Conservation (phyloP, 2,888 invertebrate species). For the Mongoloraphidia duomilia region DNA sequence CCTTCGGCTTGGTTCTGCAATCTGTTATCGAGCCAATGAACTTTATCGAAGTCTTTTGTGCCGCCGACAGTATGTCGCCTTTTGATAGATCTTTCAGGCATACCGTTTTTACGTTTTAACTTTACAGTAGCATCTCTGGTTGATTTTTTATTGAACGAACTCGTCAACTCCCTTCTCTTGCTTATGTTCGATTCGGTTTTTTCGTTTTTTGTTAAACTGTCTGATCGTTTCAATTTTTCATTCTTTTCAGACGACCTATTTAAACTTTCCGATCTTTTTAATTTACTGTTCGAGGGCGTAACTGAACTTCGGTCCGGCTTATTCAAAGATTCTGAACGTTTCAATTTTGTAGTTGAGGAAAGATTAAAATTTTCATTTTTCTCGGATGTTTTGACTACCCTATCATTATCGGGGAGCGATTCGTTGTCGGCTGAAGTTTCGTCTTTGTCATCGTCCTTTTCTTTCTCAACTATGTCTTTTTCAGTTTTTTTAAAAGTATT, state of each 20-base stretch:
- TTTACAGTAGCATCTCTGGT: slow-evolving; percentile 39
- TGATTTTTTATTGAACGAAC: slow-evolving; percentile 27
- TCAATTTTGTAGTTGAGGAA: slow-evolving; percentile 32
- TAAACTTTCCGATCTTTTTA: slow-evolving; percentile 46
- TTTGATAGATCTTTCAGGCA: slow-evolving; percentile 72
- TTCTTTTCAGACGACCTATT: slow-evolving; percentile 32
- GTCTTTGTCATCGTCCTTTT: slow-evolving; percentile 29
- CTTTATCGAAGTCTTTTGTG: slow-evolving; percentile 69
- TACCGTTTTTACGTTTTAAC: slow-evolving; percentile 60
- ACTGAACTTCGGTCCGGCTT: slow-evolving; percentile 36
- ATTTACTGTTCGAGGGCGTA: slow-evolving; percentile 30
- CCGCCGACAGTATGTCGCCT: slow-evolving; percentile 86
- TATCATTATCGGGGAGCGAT: slow-evolving; percentile 26
- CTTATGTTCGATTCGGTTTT: slow-evolving; percentile 68
- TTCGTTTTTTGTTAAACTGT: slow-evolving; percentile 53
- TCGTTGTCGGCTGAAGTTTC: slow-evolving; percentile 15
- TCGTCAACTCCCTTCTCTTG: slow-evolving; percentile 45
- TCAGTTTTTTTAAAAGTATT: slow-evolving; percentile 24
- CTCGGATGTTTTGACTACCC: slow-evolving; percentile 18
- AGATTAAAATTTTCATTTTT: slow-evolving; percentile 18
- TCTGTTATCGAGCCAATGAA: slow-evolving; percentile 40
- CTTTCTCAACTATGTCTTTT: slow-evolving; percentile 28
- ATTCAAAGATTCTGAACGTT: slow-evolving; percentile 47
- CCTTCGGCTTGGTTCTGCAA: slow-evolving; percentile 32
- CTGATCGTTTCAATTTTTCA: slow-evolving; percentile 39